These are phyloP conservation scores for Phacellophora camtschatica DNA, from an alignment of 30 jellyfish, hydroid and myxozoan genomes.

Conservation along the genomic window DNA sequence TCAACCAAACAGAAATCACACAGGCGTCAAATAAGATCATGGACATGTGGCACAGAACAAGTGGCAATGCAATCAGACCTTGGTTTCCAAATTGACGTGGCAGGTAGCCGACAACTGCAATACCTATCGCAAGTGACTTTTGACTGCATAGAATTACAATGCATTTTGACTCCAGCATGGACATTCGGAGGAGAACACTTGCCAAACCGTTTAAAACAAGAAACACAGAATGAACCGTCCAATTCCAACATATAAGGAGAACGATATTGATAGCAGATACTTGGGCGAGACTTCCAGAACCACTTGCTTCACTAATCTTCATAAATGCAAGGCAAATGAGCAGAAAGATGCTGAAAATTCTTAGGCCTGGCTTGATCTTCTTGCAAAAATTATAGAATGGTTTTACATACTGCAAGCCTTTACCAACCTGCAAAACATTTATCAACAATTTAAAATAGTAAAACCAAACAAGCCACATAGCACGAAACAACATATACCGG, in stretches of 20 bases:
- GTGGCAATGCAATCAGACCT: constrained; percentile 81
- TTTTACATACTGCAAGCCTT: constrained; percentile 71
- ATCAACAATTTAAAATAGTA: too few species aligned
- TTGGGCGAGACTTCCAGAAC: constrained; percentile 65
- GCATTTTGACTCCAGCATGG: constrained; percentile 54
- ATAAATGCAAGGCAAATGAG: constrained; percentile 71
- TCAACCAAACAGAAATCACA: constrained; percentile 76
- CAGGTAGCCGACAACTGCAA: constrained; percentile 66
- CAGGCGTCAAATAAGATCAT: constrained; percentile 78
- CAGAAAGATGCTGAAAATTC: constrained; percentile 59
- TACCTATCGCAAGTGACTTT: constrained; percentile 80
- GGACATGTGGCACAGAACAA: constrained; percentile 75
- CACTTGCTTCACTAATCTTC: constrained; percentile 88
- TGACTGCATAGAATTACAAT: constrained; percentile 85
- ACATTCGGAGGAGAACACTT: constrained; percentile 52
- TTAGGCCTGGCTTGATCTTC: constrained; percentile 56
- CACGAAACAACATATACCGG: too few species aligned
- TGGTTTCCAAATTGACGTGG: constrained; percentile 77
- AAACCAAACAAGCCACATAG: too few species aligned
- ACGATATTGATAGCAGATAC: constrained; percentile 43
- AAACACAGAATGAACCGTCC: constrained; percentile 69
- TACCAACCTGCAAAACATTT: too few species aligned
- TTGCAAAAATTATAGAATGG: constrained; percentile 30
- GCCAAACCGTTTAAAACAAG: constrained; percentile 63
- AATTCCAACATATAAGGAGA: constrained; percentile 67